Evolutionary conservation across 23 tunicate species (phyloP), one percentile per base, ranked within the genome.

Genomic region (Ciona savignyi): DNA sequence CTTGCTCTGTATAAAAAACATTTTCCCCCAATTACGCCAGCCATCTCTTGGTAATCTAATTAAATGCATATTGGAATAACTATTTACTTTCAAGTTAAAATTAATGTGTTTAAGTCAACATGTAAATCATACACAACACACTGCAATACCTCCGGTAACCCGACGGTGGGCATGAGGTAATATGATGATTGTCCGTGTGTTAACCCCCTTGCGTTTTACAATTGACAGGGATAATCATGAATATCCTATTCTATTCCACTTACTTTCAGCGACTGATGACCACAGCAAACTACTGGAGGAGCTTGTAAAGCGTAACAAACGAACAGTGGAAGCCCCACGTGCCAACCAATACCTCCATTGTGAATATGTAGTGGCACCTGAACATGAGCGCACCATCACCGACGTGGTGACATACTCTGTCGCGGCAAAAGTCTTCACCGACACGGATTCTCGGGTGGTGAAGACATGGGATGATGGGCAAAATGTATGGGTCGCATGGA

Each of bases 401-500:
- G 97, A 91, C 64, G 84, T 91, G n/a, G 97, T 91, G 15, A 74
- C 97, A 2, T 91, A 91, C 35, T 78, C 82, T 33, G 82, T 91
- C 3, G 97, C 91, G 25, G 97, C 97, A 48, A 91, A 91, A 63
- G 91, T 91, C 25, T 91, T 91, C 71, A 84, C 91, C 4, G 97
- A 91, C 32, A 71, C 64, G 27, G 97, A 91, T 27, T 76, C 91
- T 9, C 75, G 77, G 28, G 91, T 91, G 25, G 86, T 91, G 34
- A 91, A 85, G 65, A 84, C 97, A 0, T 91, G 97, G 97, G 90
- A 84, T 32, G 97, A 91, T 80, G 97, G 97, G 0, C 26, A 71
- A 34, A 42, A 32, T 26, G 51, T 80, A 27, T 91, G 97, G 97
- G 82, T 91, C n/a, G 87, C 97, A 3, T 91, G 97, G 97, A 82